Evolutionary conservation across 2,888 invertebrate genomes (phyloP).

Genomic region (Ligdia adustata): DNA sequence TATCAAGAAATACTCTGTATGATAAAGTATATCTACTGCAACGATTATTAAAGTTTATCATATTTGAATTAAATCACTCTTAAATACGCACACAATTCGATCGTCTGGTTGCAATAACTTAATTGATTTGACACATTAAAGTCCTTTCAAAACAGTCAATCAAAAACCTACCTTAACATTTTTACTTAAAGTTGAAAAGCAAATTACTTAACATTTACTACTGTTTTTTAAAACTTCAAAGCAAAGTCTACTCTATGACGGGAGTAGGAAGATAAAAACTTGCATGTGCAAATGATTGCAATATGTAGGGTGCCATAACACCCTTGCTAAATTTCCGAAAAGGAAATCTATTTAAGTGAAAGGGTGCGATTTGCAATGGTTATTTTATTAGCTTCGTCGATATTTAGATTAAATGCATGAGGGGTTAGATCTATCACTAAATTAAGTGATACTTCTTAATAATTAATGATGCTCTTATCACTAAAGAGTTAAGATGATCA

Average conservation of each 20-base stretch:
- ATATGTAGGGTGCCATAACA: slow-evolving; percentile 27
- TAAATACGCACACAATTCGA: slow-evolving; percentile 37
- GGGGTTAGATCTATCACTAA: slow-evolving; percentile 23
- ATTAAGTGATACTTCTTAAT: neutral
- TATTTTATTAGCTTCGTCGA: slow-evolving; percentile 73
- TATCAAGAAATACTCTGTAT: too few relatives aligned
- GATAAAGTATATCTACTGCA: too few relatives aligned
- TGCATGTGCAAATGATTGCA: neutral
- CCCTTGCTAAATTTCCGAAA: slow-evolving; percentile 41
- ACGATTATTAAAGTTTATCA: too few relatives aligned
- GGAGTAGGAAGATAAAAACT: neutral
- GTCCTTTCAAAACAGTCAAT: slow-evolving; percentile 6
- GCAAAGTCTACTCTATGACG: too few relatives aligned
- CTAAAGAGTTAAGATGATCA: too few relatives aligned
- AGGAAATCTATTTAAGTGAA: slow-evolving; percentile 67
- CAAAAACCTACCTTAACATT: neutral
- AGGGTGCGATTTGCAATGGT: slow-evolving; percentile 77
- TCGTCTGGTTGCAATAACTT: slow-evolving; percentile 64
- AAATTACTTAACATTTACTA: neutral
- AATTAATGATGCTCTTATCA: too few relatives aligned
- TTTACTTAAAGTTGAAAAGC: too few relatives aligned
- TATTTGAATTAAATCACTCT: slow-evolving; percentile 35
- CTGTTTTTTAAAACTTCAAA: neutral
- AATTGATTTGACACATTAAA: slow-evolving; percentile 73
- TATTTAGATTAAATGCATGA: slow-evolving; percentile 65